A percentile compares a stretch with the other conserved stretches of the same genome.
Conservation (phyloP, 35 echinoderm and acorn worm species). For the Lytechinus variegatus region DNA sequence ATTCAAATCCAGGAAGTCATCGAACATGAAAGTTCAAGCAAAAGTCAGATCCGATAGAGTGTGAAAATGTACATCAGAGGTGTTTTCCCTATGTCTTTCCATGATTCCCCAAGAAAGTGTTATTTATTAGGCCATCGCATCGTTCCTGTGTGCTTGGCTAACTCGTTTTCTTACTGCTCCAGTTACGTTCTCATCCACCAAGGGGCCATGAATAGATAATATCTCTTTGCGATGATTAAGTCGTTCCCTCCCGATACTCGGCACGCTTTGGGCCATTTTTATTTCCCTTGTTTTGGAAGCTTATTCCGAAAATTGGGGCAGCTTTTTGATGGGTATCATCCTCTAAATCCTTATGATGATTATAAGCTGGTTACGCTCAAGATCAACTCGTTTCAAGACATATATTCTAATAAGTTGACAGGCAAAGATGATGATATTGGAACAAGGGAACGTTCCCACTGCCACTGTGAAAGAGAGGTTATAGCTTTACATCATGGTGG, state of each 20-base stretch:
- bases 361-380: neutral
- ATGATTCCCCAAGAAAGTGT: neutral
- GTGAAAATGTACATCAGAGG: neutral
- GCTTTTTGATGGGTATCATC: neutral
- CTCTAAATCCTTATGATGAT: neutral
- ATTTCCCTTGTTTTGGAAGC: neutral
- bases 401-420: neutral
- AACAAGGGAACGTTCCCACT: neutral
- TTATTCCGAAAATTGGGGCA: neutral
- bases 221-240: neutral
- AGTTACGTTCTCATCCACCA: neutral
- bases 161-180: neutral
- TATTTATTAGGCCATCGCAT: neutral
- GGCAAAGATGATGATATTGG: neutral
- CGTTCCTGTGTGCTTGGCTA: neutral
- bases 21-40: neutral
- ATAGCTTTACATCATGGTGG: neutral
- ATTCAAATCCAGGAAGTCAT: neutral
- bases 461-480: neutral
- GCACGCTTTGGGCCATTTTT: neutral
- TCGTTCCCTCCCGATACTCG: neutral
- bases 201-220: conserved; percentile 11
- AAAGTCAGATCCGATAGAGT: neutral
- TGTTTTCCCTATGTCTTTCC: neutral
- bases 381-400: neutral